A percentile compares a stretch with the other conserved stretches of the same genome.
These are phyloP conservation scores for Enteromius mattozi DNA, from an alignment of 2,797 vertebrate species.

Conservation along the genomic window DNA sequence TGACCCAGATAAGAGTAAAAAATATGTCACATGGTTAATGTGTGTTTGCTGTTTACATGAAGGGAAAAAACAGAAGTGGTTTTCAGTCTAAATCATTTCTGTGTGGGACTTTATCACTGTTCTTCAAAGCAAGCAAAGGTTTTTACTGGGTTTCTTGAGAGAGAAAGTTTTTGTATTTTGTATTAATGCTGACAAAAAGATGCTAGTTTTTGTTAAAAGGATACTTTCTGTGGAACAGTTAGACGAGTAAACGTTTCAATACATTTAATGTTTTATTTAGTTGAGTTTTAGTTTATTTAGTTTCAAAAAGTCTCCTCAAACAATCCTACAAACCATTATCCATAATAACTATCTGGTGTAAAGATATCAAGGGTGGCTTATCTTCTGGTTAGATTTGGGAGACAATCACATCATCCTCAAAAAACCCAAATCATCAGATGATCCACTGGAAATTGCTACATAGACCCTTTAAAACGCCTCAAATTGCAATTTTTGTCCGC, in stretches of 20 bases:
- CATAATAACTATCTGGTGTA: too few species aligned
- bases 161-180: not conserved
- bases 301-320: too few species aligned
- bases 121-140: not conserved
- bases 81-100: not conserved
- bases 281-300: too few species aligned
- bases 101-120: too few species aligned
- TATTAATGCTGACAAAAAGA: not conserved
- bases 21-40: not conserved
- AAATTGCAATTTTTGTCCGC: not conserved
- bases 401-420: too few species aligned
- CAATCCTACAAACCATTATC: too few species aligned
- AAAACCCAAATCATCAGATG: too few species aligned
- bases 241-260: too few species aligned
- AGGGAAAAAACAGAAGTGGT: not conserved
- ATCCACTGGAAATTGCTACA: too few species aligned
- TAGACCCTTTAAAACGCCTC: not conserved
- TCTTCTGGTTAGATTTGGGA: too few species aligned
- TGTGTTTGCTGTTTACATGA: not conserved
- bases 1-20: not conserved
- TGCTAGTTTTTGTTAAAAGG: not conserved
- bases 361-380: too few species aligned
- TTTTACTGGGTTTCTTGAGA: not conserved
- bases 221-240: not conserved
- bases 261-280: too few species aligned